These are phyloP conservation scores for Eupithecia tripunctaria DNA, from an alignment of 2,888 invertebrate species.

Conservation along the genomic window DNA sequence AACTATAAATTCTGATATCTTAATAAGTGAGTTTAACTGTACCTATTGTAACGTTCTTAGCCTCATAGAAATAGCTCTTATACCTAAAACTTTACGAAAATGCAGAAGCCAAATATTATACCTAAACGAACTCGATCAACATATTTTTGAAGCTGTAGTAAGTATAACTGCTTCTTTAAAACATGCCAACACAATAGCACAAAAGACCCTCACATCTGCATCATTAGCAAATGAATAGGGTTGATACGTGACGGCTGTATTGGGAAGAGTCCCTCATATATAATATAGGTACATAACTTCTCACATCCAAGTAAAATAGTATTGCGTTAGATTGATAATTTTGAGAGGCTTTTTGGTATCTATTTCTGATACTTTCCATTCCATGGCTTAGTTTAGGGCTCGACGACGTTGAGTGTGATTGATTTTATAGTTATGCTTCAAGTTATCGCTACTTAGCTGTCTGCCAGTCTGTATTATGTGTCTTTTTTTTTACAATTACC, in stretches of 20 bases:
- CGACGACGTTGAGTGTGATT: background rate
- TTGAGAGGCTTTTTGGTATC: background rate
- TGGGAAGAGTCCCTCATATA: conserved; percentile 23
- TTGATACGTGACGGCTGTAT: conserved; percentile 52
- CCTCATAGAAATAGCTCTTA: too few relatives aligned
- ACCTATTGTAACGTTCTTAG: too few relatives aligned
- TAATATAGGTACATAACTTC: background rate
- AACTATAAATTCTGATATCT: too few relatives aligned
- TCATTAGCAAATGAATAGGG: conserved; percentile 53
- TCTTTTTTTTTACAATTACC: background rate
- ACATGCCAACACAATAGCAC: background rate
- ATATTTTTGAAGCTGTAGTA: background rate
- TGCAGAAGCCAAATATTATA: background rate
- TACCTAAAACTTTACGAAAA: background rate
- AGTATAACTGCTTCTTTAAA: background rate
- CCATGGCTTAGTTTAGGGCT: background rate
- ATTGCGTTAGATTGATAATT: background rate
- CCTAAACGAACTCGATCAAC: background rate
- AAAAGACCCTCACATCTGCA: conserved; percentile 33
- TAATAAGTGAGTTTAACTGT: too few relatives aligned
- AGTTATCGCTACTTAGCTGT: background rate
- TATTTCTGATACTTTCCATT: background rate
- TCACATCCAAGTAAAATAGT: background rate
- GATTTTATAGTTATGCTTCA: background rate
- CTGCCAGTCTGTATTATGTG: background rate